Evolutionary conservation across 2,797 vertebrate species (phyloP), one percentile per base, ranked within the genome.

Genomic region (Pseudochaenichthys georgianus): DNA sequence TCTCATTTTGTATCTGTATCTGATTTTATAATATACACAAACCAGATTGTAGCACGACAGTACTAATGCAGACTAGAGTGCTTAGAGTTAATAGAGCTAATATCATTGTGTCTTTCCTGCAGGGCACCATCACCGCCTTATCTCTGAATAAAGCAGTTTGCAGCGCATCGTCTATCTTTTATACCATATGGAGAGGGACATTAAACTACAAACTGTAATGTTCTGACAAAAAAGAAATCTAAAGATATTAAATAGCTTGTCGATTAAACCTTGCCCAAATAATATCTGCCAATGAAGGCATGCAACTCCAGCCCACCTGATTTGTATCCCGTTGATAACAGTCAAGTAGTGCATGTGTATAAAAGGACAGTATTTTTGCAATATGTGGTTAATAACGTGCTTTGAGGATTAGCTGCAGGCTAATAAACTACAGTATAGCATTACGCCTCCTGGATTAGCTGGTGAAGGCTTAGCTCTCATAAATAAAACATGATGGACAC

Each of bases 401-500:
- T 73, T 71, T 66, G 67, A 74, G 83, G 78, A 90, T 91, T 82
- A 87, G 75, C 80, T 67, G 62, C 68, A 74, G 67, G 70, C 66
- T 66, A 77, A 80, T 81, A 75, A 83, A 87, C 34, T 73, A 87
- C 64, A 77, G 70, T 58, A 43, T 48, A 67, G 31, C 47, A 88
- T 79, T 85, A 83, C 59, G 71, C 9, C 52, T 76, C 46, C 21
- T 69, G 75, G 89, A 88, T 91, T 90, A 90, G 83, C 86, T 61
- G 51, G 75, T 9, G 19, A 53, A 71, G 85, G 89, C 76, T 93
- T 88, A 90, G 68, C 81, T 38, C 68, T 92, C 86, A 89, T 92
- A 77, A 77, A 93, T 92, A 88, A 93, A 92, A 91, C 83, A 93
- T 93, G 87, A 83, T 13, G 43, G 69, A 81, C 70, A 70, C 62